phyloP scores from a whole-genome alignment of 2,113 vertebrate species.

The Poecilia latipinna region DNA sequence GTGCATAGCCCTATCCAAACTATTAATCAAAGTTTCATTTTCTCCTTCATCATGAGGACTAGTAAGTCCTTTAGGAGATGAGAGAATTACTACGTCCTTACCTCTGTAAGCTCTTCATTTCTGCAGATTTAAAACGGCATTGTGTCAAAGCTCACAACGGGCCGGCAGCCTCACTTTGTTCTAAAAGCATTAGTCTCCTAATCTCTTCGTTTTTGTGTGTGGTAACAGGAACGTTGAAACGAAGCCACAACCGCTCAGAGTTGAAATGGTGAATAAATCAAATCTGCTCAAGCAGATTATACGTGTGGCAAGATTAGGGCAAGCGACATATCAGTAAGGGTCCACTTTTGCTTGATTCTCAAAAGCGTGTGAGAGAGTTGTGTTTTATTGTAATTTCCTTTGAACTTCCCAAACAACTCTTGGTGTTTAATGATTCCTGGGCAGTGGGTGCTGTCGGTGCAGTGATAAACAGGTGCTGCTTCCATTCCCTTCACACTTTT shows the following conservation, averaged over 20 bases:
- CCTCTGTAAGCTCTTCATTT: slow-evolving; percentile 77
- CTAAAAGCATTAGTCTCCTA: slow-evolving; percentile 78
- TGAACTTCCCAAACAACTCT: slow-evolving; percentile 27
- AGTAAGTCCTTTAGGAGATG: slow-evolving; percentile 79
- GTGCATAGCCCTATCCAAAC: slow-evolving; percentile 53
- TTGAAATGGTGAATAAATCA: slow-evolving; percentile 69
- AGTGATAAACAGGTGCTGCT: slow-evolving; percentile 44
- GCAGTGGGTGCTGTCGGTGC: slow-evolving; percentile 9
- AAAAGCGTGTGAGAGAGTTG: slow-evolving; percentile 27
- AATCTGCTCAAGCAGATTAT: slow-evolving; percentile 74
- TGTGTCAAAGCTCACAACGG: slow-evolving; percentile 72
- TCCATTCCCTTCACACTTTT: slow-evolving; percentile 5
- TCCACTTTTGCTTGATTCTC: slow-evolving; percentile 50
- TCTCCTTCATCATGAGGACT: slow-evolving; percentile 58
- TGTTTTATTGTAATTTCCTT: slow-evolving; percentile 30
- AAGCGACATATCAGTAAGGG: slow-evolving; percentile 44
- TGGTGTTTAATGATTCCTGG: slow-evolving; percentile 10
- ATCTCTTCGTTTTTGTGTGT: slow-evolving; percentile 68
- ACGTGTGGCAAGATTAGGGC: slow-evolving; percentile 57
- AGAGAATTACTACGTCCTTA: slow-evolving; percentile 75
- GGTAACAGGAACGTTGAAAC: slow-evolving; percentile 57
- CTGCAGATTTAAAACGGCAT: slow-evolving; percentile 72
- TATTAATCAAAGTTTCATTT: slow-evolving; percentile 76
- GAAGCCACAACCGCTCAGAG: slow-evolving; percentile 68
- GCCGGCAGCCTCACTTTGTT: slow-evolving; percentile 68